Base-by-base conservation (phyloP, 2,888 invertebrate species). In the Cheilosia pagana region DNA sequence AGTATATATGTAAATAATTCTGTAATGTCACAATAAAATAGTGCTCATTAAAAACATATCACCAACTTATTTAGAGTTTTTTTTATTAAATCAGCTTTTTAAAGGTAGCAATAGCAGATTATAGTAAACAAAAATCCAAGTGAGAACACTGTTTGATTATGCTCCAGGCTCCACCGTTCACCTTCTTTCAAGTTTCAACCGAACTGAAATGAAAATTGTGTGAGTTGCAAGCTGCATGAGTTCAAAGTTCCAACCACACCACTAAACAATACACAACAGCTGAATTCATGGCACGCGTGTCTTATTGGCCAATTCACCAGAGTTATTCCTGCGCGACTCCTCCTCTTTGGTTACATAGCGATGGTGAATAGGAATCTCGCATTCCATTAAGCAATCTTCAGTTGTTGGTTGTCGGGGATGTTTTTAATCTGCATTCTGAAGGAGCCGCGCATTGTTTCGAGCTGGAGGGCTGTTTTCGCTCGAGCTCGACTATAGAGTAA, bases 351-450 rank as follows among this genome's bases (percentile, higher is more conserved):
- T 65, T 39, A 65, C 21, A 81, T 65, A 70, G 39, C 71, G 71
- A 65, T 81, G 76, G 81, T 71, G 76, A 81, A 70, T 76, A 41
- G 45, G 43, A 68, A 81, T n/a, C 21, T 14, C 5, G 50, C 16
- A 74, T 68, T 62, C 48, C 53, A 25, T 43, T 63, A 43, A 25
- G 16, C 16, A 60, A 76, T 23, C 23, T 31, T 39, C 12, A 35
- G 35, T 35, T 35, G 35, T 28, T 63, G 23, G 6, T 55, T 41
- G 39, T 21, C 8, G 45, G 68, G 57, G 57, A 45, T 35, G 57
- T 35, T 70, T 70, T 45, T 45, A 12, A 14, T 16, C n/a, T 63
- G 41, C 12, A 23, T 3, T 59, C 23, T 31, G 3, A 12, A 8
- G 6, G 8, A 1, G 19, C 7, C n/a, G 48, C 3, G 19, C 31